These are phyloP conservation scores for Pyrocephalus nanus DNA, from an alignment of 2,797 vertebrate species.

Conservation along the genomic window DNA sequence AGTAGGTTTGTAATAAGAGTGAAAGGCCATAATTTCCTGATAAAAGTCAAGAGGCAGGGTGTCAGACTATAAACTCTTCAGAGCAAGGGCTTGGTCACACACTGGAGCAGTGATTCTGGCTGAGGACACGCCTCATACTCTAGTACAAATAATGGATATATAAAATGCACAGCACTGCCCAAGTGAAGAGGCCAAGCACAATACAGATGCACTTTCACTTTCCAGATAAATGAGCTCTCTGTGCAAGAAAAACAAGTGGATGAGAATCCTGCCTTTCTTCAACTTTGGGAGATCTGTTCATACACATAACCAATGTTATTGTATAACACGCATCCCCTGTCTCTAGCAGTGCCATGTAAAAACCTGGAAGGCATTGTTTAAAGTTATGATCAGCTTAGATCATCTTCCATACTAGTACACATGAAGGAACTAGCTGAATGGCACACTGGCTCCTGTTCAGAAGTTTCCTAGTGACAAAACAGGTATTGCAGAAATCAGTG, in stretches of 20 bases:
- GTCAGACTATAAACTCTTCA: neutral
- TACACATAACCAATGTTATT: neutral
- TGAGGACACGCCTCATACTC: neutral
- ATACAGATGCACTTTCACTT: neutral
- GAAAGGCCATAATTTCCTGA: neutral
- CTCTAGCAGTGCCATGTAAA: neutral
- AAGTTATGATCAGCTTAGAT: neutral
- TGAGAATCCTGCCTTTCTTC: neutral
- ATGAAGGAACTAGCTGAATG: neutral
- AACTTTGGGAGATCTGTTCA: neutral
- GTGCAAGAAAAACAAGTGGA: neutral
- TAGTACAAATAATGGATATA: neutral
- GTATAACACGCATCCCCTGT: neutral
- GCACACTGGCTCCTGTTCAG: neutral
- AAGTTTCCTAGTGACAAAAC: slow-evolving; percentile 57
- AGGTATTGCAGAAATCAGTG: neutral
- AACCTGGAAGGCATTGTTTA: neutral
- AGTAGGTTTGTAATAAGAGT: neutral
- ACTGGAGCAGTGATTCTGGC: neutral
- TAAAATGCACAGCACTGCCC: neutral
- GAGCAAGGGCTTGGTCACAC: neutral
- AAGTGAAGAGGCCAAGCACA: neutral
- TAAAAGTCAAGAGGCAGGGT: neutral
- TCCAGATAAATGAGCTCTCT: neutral
- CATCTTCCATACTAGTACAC: neutral